A percentile compares a stretch with the other conserved stretches of the same genome.
Evolutionary conservation across 1,140 invertebrate genomes (phyloP).

Genomic region (Microplitis mediator): DNA sequence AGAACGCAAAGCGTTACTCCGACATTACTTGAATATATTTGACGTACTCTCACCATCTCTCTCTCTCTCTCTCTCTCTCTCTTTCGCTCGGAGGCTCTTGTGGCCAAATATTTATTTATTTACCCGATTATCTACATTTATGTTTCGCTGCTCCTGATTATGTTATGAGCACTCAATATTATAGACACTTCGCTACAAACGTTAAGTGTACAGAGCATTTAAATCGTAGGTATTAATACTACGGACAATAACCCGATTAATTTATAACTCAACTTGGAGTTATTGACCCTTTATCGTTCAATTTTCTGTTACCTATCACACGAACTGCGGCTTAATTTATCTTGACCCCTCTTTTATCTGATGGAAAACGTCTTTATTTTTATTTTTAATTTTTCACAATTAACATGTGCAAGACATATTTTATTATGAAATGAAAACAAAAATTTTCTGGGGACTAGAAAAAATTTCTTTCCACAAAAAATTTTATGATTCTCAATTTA

Average conservation of each 20-base stretch:
- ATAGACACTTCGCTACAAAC: neutral
- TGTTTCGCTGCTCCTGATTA: slow-evolving; percentile 2
- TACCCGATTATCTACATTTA: slow-evolving; percentile 45
- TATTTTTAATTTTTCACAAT: no score
- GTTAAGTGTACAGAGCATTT: neutral
- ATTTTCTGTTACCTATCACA: slow-evolving; percentile 4
- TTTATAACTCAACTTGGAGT: neutral
- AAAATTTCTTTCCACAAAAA: no score
- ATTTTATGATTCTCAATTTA: no score
- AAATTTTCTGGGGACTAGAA: no score
- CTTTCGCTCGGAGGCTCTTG: slow-evolving; percentile 1
- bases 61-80: slow-evolving; percentile 2
- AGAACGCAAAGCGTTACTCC: slow-evolving; percentile 36
- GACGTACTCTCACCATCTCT: slow-evolving; percentile 41
- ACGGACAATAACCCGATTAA: neutral
- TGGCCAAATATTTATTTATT: slow-evolving; percentile 60
- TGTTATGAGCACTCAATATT: neutral
- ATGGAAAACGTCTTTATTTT: neutral
- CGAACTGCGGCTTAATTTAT: slow-evolving; percentile 4
- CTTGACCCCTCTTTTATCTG: slow-evolving; percentile 10
- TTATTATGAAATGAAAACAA: no score
- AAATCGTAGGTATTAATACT: neutral
- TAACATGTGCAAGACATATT: no score
- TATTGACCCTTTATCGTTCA: slow-evolving; percentile 28
- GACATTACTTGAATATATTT: slow-evolving; percentile 57